Base-by-base conservation (phyloP, 1,140 invertebrate genomes). In the Eumaeus atala region DNA sequence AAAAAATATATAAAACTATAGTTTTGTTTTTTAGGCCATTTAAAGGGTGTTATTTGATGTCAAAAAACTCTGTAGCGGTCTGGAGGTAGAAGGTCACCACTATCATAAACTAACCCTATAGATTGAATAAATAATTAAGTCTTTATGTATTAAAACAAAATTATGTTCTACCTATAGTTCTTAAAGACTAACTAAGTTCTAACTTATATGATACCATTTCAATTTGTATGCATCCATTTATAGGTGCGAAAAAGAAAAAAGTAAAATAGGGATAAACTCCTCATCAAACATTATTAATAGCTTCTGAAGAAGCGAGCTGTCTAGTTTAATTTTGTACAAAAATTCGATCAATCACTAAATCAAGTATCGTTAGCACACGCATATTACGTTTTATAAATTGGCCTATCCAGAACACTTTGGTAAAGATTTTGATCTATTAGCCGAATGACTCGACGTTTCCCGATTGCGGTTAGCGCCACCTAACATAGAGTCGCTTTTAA, bases 401-500 rank as follows among this genome's bases (percentile, higher is more conserved):
- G 59, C 58, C 67, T 62, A 72, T 75, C 75, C 66, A 64, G 61
- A 54, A 67, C 72, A 78, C 77, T 84, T 71, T 70, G 64, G 66
- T 70, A 69, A 77, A 78, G 79, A 84, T 86, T 86, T 70, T 76
- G 77, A 86, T 84, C 84, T 87, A 87, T 87, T 87, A 84, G 71
- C 67, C 69, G 61, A 59, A 71, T 87, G 84, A 87, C 79, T 59
- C 18, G 57, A 73, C 81, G 67, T 33, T 70, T 74, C 64, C 60
- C 56, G 48, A 50, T 52, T 14, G 51, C 66, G 66, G 70, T 74
- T 82, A 84, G 79, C 79, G 77, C 79, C 78, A 75, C 68, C 58
- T 68, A 74, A 77, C 77, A 79, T 74, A 82, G 80, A 78, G 64
- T 71, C 72, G 75, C 75, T 84, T 82, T 79, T 75, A 82, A 81